Conservation (phyloP, 2,797 vertebrate species). For the Gymnocypris eckloni region DNA sequence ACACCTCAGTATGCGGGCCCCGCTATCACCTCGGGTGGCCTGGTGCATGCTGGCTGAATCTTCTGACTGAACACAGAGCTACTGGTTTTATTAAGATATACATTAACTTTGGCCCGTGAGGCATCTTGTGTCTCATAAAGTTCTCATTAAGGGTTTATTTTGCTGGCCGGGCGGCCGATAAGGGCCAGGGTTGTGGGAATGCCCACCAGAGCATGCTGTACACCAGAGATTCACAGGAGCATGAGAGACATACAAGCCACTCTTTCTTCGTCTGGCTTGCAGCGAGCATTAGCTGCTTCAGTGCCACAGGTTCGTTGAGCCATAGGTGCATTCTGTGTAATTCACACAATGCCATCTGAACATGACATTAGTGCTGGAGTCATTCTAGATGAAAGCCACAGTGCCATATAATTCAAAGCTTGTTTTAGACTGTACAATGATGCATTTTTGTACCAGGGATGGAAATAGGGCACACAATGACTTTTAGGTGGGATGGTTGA, state of each 20-base stretch:
- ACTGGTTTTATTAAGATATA: conserved; percentile 55
- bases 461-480: neutral
- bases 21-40: conserved; percentile 47
- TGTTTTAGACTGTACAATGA: neutral
- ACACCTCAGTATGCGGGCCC: conserved; percentile 40
- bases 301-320: conserved; percentile 48
- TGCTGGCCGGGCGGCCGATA: conserved; percentile 27
- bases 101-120: conserved; percentile 42
- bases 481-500: neutral
- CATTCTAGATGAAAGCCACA: conserved; percentile 21
- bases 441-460: neutral
- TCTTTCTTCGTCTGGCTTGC: conserved; percentile 41
- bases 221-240: conserved; percentile 27
- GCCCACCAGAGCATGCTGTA: conserved; percentile 34
- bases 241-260: conserved; percentile 40
- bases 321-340: conserved; percentile 48
- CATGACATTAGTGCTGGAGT: conserved; percentile 10
- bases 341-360: conserved; percentile 37
- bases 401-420: conserved; percentile 6
- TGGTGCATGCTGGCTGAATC: conserved; percentile 48
- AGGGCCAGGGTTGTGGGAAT: conserved; percentile 41
- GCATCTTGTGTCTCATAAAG: conserved; percentile 48
- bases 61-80: conserved; percentile 34
- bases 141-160: conserved; percentile 55
- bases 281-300: conserved; percentile 48